A percentile compares a stretch with the other conserved stretches of the same genome.
Evolutionary conservation across 2,888 invertebrate species (phyloP).

Genomic region (Apomyelois bistriatella): DNA sequence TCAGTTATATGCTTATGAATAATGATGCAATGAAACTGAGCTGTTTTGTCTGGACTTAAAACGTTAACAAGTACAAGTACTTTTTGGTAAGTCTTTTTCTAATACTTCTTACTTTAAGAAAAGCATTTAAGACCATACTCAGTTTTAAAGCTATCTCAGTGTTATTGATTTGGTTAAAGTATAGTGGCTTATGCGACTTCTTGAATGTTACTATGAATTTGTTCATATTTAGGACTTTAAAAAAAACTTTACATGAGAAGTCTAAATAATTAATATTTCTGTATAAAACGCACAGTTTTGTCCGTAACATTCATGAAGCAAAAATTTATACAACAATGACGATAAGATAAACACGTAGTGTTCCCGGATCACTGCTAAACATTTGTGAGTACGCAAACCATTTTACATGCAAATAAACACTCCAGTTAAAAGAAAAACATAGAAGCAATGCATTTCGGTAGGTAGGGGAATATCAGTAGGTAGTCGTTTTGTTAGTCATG

Average conservation of each 20-base stretch:
- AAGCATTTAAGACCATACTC: background rate
- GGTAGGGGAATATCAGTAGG: constrained; percentile 41
- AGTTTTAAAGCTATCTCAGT: background rate
- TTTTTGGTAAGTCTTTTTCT: too few species aligned
- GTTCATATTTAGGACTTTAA: constrained; percentile 4
- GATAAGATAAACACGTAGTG: constrained; percentile 36
- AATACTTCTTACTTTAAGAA: too few species aligned
- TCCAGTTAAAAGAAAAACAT: constrained; percentile 51
- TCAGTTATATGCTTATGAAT: constrained; percentile 8
- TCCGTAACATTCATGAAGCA: constrained; percentile 35
- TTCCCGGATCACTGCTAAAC: constrained; percentile 44
- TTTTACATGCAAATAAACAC: constrained; percentile 77
- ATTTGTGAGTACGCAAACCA: constrained; percentile 69
- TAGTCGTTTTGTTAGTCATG: constrained; percentile 43
- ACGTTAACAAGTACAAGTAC: too few species aligned
- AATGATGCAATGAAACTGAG: constrained; percentile 1
- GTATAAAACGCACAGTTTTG: too few species aligned
- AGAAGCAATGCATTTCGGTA: constrained; percentile 67
- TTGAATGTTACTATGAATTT: constrained; percentile 16
- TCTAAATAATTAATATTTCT: too few species aligned
- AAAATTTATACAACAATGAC: constrained; percentile 45
- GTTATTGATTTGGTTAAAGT: background rate
- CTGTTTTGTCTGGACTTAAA: background rate
- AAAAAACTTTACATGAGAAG: too few species aligned
- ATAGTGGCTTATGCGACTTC: constrained; percentile 17